These are phyloP conservation scores for Dynastes maya DNA, from an alignment of 2,888 invertebrate species.

Conservation along the genomic window DNA sequence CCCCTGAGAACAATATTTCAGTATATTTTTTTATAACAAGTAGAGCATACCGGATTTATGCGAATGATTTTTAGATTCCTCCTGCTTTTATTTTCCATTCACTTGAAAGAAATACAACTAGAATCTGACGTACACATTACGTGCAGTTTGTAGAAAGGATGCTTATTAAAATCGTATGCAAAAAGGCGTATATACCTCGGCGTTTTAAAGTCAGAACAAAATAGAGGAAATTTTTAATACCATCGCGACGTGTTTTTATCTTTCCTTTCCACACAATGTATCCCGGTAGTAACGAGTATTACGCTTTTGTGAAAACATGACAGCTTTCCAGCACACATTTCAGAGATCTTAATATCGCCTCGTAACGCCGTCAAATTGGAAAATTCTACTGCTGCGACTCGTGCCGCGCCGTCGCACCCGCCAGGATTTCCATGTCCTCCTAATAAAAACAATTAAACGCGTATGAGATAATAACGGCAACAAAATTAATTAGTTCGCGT, in stretches of 20 bases:
- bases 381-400: slow-evolving; percentile 32
- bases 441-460: slow-evolving; percentile 40
- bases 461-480: slow-evolving; percentile 20
- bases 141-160: background rate
- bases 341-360: slow-evolving; percentile 26
- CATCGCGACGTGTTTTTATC: slow-evolving; percentile 11
- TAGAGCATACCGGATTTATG: too few species aligned
- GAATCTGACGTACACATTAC: too few species aligned
- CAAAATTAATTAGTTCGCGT: slow-evolving; percentile 27
- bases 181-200: background rate
- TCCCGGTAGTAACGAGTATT: slow-evolving; percentile 26
- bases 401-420: slow-evolving; percentile 1
- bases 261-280: slow-evolving; percentile 23
- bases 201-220: slow-evolving; percentile 1
- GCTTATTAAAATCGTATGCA: slow-evolving; percentile 8
- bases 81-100: too few species aligned
- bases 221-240: slow-evolving; percentile 15
- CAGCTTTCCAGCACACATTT: slow-evolving; percentile 38
- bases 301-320: slow-evolving; percentile 35
- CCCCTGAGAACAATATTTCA: too few species aligned
- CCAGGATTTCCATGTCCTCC: slow-evolving; percentile 25
- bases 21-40: too few species aligned
- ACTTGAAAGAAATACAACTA: too few species aligned
- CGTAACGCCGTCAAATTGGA: slow-evolving; percentile 26
- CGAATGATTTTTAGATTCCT: too few species aligned